Evolutionary conservation across 2,888 invertebrate species (phyloP).

Genomic region (Pachliopta kotzebuea): DNA sequence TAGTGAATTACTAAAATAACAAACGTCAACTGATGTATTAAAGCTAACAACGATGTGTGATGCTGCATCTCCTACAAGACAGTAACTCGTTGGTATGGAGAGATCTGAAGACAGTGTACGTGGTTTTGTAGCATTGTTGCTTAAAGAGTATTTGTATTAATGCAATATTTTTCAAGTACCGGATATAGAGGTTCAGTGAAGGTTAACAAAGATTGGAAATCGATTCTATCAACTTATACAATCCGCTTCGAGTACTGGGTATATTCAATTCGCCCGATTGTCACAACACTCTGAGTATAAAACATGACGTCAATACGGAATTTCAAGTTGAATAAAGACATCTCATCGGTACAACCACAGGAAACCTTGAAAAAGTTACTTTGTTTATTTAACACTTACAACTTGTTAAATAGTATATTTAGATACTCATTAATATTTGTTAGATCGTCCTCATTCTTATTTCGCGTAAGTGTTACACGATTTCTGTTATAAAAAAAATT

Average conservation of each 20-base stretch:
- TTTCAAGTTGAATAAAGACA: constrained; percentile 12
- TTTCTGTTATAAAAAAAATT: too few species aligned
- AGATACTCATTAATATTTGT: not conserved
- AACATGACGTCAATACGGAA: constrained; percentile 8
- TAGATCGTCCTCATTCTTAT: not conserved
- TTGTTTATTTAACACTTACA: not conserved
- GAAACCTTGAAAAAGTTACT: not conserved
- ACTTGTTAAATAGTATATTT: constrained; percentile 3
- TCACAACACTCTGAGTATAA: not conserved
- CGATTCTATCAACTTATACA: not conserved
- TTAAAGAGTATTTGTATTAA: not conserved
- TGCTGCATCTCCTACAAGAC: too few species aligned
- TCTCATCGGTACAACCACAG: not conserved
- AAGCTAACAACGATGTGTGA: too few species aligned
- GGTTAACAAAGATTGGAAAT: not conserved
- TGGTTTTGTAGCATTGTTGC: too few species aligned
- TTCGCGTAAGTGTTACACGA: too few species aligned
- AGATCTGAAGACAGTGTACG: too few species aligned
- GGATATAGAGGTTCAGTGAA: not conserved
- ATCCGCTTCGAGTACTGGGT: not conserved
- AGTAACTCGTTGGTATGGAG: not conserved
- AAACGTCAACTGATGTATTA: too few species aligned
- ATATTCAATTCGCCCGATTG: constrained; percentile 15
- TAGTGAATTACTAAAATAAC: too few species aligned
- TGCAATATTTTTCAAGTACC: not conserved